These are phyloP conservation scores for Nymphalis c-album DNA, from an alignment of 2,888 invertebrate genomes.

Conservation along the genomic window DNA sequence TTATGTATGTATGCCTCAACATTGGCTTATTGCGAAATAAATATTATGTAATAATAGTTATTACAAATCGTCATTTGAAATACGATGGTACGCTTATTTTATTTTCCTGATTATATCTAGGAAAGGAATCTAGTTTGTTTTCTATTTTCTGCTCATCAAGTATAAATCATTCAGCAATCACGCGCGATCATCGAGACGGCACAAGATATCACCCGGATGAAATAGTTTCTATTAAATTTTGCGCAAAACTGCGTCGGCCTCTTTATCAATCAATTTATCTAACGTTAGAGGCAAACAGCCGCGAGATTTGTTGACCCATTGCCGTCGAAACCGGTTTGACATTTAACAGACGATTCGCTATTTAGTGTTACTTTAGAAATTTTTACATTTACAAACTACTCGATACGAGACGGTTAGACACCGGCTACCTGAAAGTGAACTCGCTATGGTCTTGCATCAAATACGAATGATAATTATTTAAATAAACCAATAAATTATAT, in stretches of 20 bases:
- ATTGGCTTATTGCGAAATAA: too few relatives aligned
- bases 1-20: too few relatives aligned
- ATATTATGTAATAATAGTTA: neutral
- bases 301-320: slow-evolving; percentile 67
- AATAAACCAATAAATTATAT: neutral
- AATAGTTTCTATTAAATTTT: slow-evolving; percentile 71
- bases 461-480: too few relatives aligned
- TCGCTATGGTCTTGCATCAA: too few relatives aligned
- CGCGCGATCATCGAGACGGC: slow-evolving; percentile 53
- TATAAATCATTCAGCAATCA: slow-evolving; percentile 60
- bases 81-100: slow-evolving; percentile 1
- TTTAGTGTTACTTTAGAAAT: slow-evolving; percentile 49
- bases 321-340: slow-evolving; percentile 61
- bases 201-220: slow-evolving; percentile 59
- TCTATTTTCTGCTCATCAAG: slow-evolving; percentile 42
- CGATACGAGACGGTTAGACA: slow-evolving; percentile 4
- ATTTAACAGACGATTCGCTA: slow-evolving; percentile 59
- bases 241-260: slow-evolving; percentile 63
- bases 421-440: neutral
- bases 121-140: slow-evolving; percentile 34
- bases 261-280: slow-evolving; percentile 78
- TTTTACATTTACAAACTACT: slow-evolving; percentile 37
- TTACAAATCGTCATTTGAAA: neutral
- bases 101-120: slow-evolving; percentile 27
- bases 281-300: slow-evolving; percentile 59